Conservation (phyloP, 2,888 invertebrate genomes). For the Sturmia bella region DNA sequence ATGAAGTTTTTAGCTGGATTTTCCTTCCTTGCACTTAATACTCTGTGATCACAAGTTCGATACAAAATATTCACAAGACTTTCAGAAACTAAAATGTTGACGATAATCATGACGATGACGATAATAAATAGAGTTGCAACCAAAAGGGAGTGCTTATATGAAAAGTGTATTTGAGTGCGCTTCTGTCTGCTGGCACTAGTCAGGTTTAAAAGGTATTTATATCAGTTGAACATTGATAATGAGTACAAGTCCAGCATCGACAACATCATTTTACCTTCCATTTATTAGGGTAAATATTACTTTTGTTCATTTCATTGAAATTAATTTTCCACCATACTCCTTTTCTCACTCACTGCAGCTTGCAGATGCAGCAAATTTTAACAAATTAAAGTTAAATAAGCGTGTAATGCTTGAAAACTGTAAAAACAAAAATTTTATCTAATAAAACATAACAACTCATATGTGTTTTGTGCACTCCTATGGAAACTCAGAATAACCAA, state of each 20-base stretch:
- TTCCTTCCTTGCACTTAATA: conserved; percentile 20
- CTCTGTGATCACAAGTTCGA: background rate
- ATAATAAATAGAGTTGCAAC: background rate
- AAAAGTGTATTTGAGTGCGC: too few relatives aligned
- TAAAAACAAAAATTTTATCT: too few relatives aligned
- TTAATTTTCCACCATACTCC: background rate
- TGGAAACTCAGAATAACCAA: too few relatives aligned
- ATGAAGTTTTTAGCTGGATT: conserved; percentile 48
- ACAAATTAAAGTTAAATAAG: too few relatives aligned
- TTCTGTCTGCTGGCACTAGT: too few relatives aligned
- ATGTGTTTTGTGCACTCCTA: too few relatives aligned
- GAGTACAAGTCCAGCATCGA: conserved; percentile 17
- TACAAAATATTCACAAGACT: background rate
- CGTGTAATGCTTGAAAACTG: too few relatives aligned
- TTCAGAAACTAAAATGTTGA: background rate
- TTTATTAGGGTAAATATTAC: background rate
- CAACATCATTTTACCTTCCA: conserved; percentile 16
- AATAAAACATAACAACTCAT: background rate
- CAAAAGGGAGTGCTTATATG: conserved; percentile 38
- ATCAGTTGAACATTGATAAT: conserved; percentile 29
- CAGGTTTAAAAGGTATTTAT: background rate
- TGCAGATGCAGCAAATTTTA: too few relatives aligned
- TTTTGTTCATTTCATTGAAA: too few relatives aligned
- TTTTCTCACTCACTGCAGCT: too few relatives aligned
- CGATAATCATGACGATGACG: background rate